These are phyloP conservation scores for Drosophila repleta DNA, from an alignment of 1,140 invertebrate genomes.

Conservation along the genomic window DNA sequence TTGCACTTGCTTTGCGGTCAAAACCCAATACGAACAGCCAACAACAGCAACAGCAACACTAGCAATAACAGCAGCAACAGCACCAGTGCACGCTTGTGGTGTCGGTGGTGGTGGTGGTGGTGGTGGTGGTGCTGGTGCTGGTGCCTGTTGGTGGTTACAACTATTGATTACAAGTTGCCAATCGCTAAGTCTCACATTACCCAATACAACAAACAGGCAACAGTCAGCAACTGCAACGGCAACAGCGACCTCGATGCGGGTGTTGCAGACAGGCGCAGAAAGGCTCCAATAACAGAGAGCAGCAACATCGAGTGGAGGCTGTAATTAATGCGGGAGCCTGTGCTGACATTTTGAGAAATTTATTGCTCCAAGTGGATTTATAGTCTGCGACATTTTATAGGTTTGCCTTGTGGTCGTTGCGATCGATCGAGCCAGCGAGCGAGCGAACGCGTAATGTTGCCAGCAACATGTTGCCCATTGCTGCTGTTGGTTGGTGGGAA, in stretches of 20 bases:
- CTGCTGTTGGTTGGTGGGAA: conserved; percentile 40
- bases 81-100: conserved; percentile 46
- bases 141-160: conserved; percentile 75
- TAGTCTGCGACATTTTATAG: conserved; percentile 83
- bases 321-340: conserved; percentile 83
- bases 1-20: conserved; percentile 79
- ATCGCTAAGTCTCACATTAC: conserved; percentile 73
- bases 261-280: conserved; percentile 65
- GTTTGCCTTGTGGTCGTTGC: conserved; percentile 62
- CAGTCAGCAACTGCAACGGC: conserved; percentile 18
- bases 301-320: conserved; percentile 57
- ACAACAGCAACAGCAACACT: conserved; percentile 18
- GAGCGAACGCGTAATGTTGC: conserved; percentile 42
- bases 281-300: conserved; percentile 48
- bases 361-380: conserved; percentile 81
- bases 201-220: conserved; percentile 32
- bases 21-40: conserved; percentile 48
- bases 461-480: conserved; percentile 41
- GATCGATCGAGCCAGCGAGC: conserved; percentile 40
- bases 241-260: conserved; percentile 60
- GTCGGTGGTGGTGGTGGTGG: conserved; percentile 7
- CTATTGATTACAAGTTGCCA: conserved; percentile 77
- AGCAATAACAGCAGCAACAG: conserved; percentile 17
- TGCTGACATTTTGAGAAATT: conserved; percentile 82
- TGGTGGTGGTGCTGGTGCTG: conserved; percentile 18